Base-by-base conservation (phyloP, 2,888 invertebrate species). In the Panzeria rudis region DNA sequence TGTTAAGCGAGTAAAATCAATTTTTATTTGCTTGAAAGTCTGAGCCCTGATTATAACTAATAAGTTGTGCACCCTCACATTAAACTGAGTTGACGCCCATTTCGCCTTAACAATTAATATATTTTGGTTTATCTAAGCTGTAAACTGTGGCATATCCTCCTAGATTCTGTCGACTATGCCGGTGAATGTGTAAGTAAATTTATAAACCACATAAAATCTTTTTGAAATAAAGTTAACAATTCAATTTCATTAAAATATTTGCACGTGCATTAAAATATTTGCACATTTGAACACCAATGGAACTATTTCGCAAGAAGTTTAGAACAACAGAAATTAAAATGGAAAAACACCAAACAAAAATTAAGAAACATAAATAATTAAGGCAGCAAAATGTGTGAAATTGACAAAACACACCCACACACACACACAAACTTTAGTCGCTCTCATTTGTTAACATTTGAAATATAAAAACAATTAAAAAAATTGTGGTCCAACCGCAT, bases 261-360 rank as follows among this genome's bases (percentile, higher is more conserved):
- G 13, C 29, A 56, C 71, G 56, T 71, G 56, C n/a, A n/a, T 29
- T 41, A 56, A 56, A 56, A n/a, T n/a, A n/a, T n/a, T n/a, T n/a
- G n/a, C 25, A 56, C 7, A 5, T 3, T 38, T 25, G 2, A 25
- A 47, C 8, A 66, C 17, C 17, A 64, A 29, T 25, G 7, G 15
- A 29, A 35, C n/a, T n/a, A n/a, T n/a, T 5, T n/a, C 9, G 3
- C 35, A 56, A 56, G 15, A 56, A 32, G 11, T 13, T 41, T 32
- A 17, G 13, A 7, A 17, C n/a, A 20, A 35, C 17, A 20, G 11
- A 1, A 35, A 61, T 38, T 5, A 35, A 35, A 61, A 35, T 35
- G 35, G 13, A n/a, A 38, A 13, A 20, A 20, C 11, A 6, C 11
- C 13, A 2, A 13, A 7, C 15, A n/a, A 15, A 56, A 56, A n/a